phyloP scores from a whole-genome alignment of 1,140 invertebrate species.

The Drosophila melanogaster region Release_6_plus_ISO1_MT NT_033779.5:18317501-18318000 shows the following conservation, averaged over 20 bases:
- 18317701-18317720: constrained; percentile 76
- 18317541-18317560: constrained; percentile 75
- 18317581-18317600: constrained; percentile 24
- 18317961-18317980: neutral
- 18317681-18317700: constrained; percentile 82
- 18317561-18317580: constrained; percentile 55
- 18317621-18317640: neutral
- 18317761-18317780: neutral
- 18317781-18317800: neutral
- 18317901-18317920: constrained; percentile 6
- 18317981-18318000: neutral
- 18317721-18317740: constrained; percentile 32
- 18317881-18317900: constrained; percentile 71
- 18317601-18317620: neutral
- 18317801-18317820: constrained; percentile 63
- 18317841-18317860: constrained; percentile 63
- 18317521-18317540: constrained; percentile 71
- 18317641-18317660: constrained; percentile 12
- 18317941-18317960: neutral
- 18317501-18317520: constrained; percentile 62
- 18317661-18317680: constrained; percentile 79
- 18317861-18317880: constrained; percentile 80
- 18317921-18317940: neutral
- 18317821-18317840: constrained; percentile 76
- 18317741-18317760: constrained; percentile 11